Evolutionary conservation across 1,140 invertebrate genomes (phyloP).

Genomic region (Oscheius sp.): DNA sequence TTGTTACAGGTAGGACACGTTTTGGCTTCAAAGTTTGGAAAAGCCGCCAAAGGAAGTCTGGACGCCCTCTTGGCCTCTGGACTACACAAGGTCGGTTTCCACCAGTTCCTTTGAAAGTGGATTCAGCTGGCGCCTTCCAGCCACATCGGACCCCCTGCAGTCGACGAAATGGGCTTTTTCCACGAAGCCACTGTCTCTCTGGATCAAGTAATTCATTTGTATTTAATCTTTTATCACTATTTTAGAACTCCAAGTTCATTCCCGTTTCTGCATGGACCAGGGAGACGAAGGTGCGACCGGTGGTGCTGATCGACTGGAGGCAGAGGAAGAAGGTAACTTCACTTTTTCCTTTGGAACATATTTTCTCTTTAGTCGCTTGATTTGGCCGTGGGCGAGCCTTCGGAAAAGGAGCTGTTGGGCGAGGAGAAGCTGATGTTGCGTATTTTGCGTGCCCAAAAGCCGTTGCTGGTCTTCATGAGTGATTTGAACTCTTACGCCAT

Average conservation of each 20-base stretch:
- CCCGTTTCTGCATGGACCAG: neutral
- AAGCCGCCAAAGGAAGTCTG: no score
- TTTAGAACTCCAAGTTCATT: neutral
- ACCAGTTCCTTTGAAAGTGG: no score
- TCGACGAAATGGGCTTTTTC: slow-evolving; percentile 15
- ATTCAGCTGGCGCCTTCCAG: slow-evolving; percentile 5
- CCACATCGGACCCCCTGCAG: neutral
- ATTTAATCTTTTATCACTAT: neutral
- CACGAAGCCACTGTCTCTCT: slow-evolving; percentile 1
- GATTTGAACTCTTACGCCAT: neutral
- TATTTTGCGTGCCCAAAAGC: neutral
- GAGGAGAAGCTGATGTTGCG: slow-evolving; percentile 8
- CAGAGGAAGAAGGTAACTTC: slow-evolving; percentile 12
- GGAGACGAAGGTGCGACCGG: neutral
- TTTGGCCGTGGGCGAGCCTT: neutral
- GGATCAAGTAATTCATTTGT: neutral
- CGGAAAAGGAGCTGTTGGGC: neutral
- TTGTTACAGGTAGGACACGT: neutral
- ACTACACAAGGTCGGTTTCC: no score
- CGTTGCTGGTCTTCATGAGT: slow-evolving; percentile 1
- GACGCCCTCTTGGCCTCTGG: neutral
- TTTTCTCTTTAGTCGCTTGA: neutral
- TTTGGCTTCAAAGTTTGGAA: no score
- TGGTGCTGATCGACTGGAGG: slow-evolving; percentile 14
- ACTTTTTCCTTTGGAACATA: neutral